Percentiles rank a stretch among this genome's conserved stretches.
Conservation (phyloP, 2,113 vertebrate species). For the Galemys pyrenaicus region DNA sequence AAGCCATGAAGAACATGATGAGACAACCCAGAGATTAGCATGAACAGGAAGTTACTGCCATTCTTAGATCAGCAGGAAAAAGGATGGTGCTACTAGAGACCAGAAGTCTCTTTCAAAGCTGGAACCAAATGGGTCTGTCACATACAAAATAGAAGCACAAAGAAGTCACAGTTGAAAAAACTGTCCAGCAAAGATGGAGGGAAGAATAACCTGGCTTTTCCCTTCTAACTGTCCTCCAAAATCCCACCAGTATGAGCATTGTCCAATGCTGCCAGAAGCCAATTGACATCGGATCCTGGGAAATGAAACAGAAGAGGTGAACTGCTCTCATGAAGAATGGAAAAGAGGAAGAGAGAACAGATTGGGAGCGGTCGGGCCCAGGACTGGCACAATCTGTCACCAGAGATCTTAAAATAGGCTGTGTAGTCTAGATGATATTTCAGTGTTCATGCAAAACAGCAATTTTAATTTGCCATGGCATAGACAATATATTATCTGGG, state of each 20-base stretch:
- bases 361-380: background rate
- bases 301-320: background rate
- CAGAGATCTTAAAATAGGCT: background rate
- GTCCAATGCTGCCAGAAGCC: background rate
- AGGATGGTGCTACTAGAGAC: background rate
- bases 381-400: background rate
- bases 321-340: background rate
- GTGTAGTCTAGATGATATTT: background rate
- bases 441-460: background rate
- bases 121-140: background rate
- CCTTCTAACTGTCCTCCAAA: background rate
- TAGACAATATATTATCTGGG: background rate
- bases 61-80: background rate
- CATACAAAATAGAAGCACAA: background rate
- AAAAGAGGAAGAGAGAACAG: background rate
- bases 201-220: background rate
- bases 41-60: background rate
- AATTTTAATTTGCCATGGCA: background rate
- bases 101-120: background rate
- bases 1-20: background rate
- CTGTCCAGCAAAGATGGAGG: background rate
- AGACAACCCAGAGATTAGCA: background rate
- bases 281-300: background rate
- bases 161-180: background rate
- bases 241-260: background rate